Conservation (phyloP, 2,113 vertebrate species). For the Progne subis region DNA sequence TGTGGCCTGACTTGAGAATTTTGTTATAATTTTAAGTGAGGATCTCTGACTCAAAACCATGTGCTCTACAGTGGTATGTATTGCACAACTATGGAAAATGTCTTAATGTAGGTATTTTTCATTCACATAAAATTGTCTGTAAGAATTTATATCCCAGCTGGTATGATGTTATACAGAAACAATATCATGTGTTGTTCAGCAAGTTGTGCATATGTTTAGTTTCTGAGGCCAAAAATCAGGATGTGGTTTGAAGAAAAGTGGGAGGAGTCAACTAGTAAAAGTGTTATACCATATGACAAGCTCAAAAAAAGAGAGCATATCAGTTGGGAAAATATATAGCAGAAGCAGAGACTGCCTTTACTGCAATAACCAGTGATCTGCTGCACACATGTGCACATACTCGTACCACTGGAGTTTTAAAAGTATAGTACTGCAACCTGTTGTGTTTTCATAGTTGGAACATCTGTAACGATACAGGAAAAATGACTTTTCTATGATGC, state of each 20-base stretch:
- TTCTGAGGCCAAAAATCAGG: constrained; percentile 64
- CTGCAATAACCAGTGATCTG: constrained; percentile 38
- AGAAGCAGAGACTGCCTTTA: constrained; percentile 2
- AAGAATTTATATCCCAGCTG: constrained; percentile 66
- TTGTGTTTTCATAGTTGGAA: neutral
- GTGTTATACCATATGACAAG: constrained; percentile 55
- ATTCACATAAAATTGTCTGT: constrained; percentile 70
- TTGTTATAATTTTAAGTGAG: neutral
- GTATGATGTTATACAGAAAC: constrained; percentile 66
- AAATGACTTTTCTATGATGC: neutral
- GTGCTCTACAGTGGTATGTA: constrained; percentile 23
- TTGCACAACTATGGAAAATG: constrained; percentile 64
- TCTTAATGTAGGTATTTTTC: constrained; percentile 66
- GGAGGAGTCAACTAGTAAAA: constrained; percentile 59
- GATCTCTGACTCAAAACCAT: constrained; percentile 29
- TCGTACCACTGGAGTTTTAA: neutral
- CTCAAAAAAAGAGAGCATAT: neutral
- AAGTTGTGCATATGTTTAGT: constrained; percentile 55
- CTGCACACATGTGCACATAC: constrained; percentile 6
- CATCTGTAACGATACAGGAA: neutral
- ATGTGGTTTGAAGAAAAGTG: constrained; percentile 59
- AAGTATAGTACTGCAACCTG: neutral
- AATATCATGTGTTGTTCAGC: constrained; percentile 56
- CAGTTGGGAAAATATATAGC: constrained; percentile 8
- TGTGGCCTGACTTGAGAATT: neutral